Base-by-base conservation (phyloP, 2,888 invertebrate species). In the Endotricha flammealis region DNA sequence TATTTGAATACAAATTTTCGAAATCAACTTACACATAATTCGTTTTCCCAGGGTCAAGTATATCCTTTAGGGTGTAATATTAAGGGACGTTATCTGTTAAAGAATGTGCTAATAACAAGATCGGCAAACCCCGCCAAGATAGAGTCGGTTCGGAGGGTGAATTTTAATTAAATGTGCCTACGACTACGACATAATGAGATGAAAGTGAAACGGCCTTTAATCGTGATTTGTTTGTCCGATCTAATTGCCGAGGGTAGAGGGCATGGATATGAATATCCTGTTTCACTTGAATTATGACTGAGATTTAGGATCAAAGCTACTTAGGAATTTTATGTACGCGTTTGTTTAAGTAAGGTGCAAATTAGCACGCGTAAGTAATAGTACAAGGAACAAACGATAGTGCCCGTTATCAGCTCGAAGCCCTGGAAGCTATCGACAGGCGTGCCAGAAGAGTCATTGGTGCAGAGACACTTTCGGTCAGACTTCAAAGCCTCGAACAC, bases 121-220 rank as follows among this genome's bases (percentile, higher is more conserved):
- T 70, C 73, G 70, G 62, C 67, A 73, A 77, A 69, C 70, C 70
- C 69, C 57, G 63, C 60, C 53, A 67, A 70, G 73, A 74, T 71
- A 74, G 70, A 71, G 72, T 64, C 63, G 53, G 59, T 56, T 46
- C 44, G 60, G 68, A 71, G 83, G 83, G 81, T 76, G 78, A 74
- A 78, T 79, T 83, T 85, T 83, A 85, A 85, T 85, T 83, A 85
- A 85, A 85, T 75, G 73, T 73, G 72, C 69, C 72, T 69, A 67
- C 64, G 70, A 74, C 72, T 2, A 9, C 7, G 32, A 16, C 25
- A 33, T 82, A 82, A 82, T 78, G 77, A 77, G 81, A 85, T 76
- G 79, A 80, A 79, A 80, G 75, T 69, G 75, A 73, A 75, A 61
- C 63, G 65, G 58, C 64, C 65, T 71, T 74, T 78, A 70, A 79